Evolutionary conservation across 2,888 invertebrate genomes (phyloP).

Genomic region (Stenchaetothrips biformis): DNA sequence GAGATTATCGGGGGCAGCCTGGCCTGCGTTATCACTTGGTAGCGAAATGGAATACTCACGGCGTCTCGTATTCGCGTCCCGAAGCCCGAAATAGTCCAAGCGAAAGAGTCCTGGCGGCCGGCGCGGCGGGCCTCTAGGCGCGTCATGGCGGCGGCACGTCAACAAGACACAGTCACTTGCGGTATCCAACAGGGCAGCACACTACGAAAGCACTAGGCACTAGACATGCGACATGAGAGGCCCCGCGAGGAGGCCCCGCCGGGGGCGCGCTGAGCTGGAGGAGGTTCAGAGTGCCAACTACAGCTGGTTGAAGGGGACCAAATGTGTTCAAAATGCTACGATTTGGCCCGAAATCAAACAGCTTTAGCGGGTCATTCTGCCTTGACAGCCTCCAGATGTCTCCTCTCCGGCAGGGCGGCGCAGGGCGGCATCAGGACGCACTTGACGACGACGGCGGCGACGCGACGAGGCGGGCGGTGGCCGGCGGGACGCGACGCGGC

Average conservation of each 20-base stretch:
- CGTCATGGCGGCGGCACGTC: not conserved
- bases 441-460: not conserved
- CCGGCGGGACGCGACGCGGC: not conserved
- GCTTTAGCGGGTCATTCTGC: slow-evolving; percentile 49
- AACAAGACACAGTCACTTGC: not conserved
- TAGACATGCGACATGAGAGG: not conserved
- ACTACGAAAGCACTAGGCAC: not conserved
- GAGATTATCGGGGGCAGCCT: not conserved
- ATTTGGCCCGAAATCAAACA: slow-evolving; percentile 70
- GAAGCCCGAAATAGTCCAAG: not conserved
- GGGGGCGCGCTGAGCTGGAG: not conserved
- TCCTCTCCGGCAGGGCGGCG: not conserved
- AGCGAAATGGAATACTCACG: too few relatives aligned
- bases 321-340: slow-evolving; percentile 51
- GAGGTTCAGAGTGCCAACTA: slow-evolving; percentile 51
- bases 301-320: slow-evolving; percentile 77
- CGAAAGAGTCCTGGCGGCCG: slow-evolving; percentile 26
- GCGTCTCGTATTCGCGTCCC: not conserved
- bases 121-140: not conserved
- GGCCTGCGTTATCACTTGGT: not conserved
- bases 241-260: slow-evolving; percentile 4
- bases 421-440: not conserved
- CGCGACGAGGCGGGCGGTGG: not conserved
- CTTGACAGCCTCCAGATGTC: not conserved
- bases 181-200: not conserved